Evolutionary conservation across 64 coral and sea anemone genomes (phyloP).

Genomic region (Pocillopora verrucosa): DNA sequence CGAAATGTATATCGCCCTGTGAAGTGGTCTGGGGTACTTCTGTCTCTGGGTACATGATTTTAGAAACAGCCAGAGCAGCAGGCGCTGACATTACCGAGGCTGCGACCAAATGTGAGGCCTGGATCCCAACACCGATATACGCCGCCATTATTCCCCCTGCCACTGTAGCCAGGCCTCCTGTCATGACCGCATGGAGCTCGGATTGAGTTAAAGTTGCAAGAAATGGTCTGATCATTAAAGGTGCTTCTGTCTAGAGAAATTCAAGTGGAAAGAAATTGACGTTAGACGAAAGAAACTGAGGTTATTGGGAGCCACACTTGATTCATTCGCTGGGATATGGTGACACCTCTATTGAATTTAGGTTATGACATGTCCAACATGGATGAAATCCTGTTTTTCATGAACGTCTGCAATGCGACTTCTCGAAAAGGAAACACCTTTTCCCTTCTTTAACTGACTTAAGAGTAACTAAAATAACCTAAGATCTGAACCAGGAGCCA

Average conservation of each 20-base stretch:
- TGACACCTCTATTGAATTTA: too few relatives aligned
- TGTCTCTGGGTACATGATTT: conserved; percentile 86
- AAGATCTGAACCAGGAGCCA: too few relatives aligned
- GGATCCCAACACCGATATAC: conserved; percentile 65
- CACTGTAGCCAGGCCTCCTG: conserved; percentile 83
- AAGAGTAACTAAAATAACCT: too few relatives aligned
- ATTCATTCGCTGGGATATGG: too few relatives aligned
- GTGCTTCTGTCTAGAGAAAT: conserved; percentile 75
- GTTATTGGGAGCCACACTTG: not conserved
- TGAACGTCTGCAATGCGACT: too few relatives aligned
- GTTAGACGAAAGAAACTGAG: too few relatives aligned
- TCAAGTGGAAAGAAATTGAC: not conserved
- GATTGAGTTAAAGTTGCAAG: conserved; percentile 68
- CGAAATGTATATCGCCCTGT: conserved; percentile 61
- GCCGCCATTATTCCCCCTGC: conserved; percentile 77
- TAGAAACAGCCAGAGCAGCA: conserved; percentile 81
- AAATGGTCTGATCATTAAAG: conserved; percentile 78
- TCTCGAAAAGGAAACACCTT: too few relatives aligned
- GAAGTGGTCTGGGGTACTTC: conserved; percentile 73
- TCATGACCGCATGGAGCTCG: conserved; percentile 90
- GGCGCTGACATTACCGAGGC: conserved; percentile 92
- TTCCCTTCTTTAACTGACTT: too few relatives aligned
- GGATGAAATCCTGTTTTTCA: too few relatives aligned
- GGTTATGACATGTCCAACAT: too few relatives aligned
- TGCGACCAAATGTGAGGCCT: conserved; percentile 68